Base-by-base conservation (phyloP, 2,888 invertebrate genomes). In the Allophyes oxyacanthae region DNA sequence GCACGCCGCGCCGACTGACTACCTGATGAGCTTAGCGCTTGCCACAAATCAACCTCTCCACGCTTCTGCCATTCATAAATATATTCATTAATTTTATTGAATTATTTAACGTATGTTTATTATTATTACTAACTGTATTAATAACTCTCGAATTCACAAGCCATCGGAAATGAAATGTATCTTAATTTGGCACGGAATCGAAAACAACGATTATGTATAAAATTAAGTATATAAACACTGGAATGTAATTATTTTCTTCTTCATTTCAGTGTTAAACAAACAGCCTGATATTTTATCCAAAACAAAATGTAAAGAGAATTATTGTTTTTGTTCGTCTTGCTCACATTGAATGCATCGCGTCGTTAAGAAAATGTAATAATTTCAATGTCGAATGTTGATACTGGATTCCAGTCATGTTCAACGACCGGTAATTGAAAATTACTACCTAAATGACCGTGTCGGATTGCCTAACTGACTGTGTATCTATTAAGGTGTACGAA, bases 1-100 rank as follows among this genome's bases (percentile, higher is more conserved):
- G 87, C 92, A 90, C 87, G 85, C 79, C 75, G 75, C 82, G 81
- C 78, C 77, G 79, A 60, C 78, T 78, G 86, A 85, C 87, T 88
- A 83, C 85, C 85, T 88, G 87, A 89, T 87, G 88, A 87, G 86
- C 76, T 83, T 84, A 77, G 81, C 82, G 85, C 79, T 82, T 87
- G 88, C 85, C 89, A 81, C 86, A 87, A 89, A 79, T 69, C 76
- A 71, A 67, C 48, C 37, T 66, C 37, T 40, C 46, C 45, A 56
- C 59, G 50, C 52, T 63, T 66, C 34, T 55, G 44, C 51, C 48
- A 52, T 49, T 32, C 15, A 40, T 44, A 38, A 43, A 54, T 37
- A 70, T 65, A 69, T 70, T 68, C 51, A 70, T 69, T 43, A 54
- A 43, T n/a, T 64, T 13, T 4, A 7, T 41, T 64, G 42, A 55